A percentile compares a stretch with the other conserved stretches of the same genome.
These are phyloP conservation scores for Oedothorax gibbosus DNA, from an alignment of 1,140 invertebrate species.

Conservation along the genomic window DNA sequence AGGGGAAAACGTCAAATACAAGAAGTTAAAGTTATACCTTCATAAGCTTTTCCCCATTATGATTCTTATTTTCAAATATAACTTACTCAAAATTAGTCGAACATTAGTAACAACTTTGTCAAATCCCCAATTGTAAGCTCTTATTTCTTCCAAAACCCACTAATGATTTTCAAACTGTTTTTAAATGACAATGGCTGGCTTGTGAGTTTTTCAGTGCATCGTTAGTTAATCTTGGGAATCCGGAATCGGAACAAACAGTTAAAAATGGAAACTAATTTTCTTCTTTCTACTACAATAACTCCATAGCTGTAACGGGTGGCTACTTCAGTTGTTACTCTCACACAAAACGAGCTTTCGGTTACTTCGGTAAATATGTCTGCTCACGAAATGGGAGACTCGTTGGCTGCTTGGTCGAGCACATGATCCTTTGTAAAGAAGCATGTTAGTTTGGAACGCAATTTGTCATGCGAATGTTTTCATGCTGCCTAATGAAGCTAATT, in stretches of 20 bases:
- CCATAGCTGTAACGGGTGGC: neutral
- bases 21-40: too few species aligned
- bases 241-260: neutral
- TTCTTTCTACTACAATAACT: neutral
- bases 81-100: too few species aligned
- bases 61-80: too few species aligned
- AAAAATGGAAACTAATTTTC: slow-evolving; percentile 45
- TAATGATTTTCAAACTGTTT: too few species aligned
- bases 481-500: slow-evolving; percentile 29
- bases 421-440: slow-evolving; percentile 18
- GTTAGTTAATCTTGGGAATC: neutral
- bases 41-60: too few species aligned
- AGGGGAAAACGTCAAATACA: too few species aligned
- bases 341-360: slow-evolving; percentile 20
- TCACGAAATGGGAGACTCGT: neutral
- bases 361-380: slow-evolving; percentile 7
- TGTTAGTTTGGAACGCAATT: slow-evolving; percentile 4
- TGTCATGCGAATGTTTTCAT: slow-evolving; percentile 13
- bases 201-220: neutral
- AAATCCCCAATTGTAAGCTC: too few species aligned
- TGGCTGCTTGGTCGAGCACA: slow-evolving; percentile 19
- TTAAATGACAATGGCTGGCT: too few species aligned
- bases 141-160: too few species aligned
- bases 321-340: slow-evolving; percentile 15
- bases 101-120: too few species aligned